A percentile compares a stretch with the other conserved stretches of the same genome.
Evolutionary conservation across 2,797 vertebrate species (phyloP).

Genomic region (Muscicapa striata): DNA sequence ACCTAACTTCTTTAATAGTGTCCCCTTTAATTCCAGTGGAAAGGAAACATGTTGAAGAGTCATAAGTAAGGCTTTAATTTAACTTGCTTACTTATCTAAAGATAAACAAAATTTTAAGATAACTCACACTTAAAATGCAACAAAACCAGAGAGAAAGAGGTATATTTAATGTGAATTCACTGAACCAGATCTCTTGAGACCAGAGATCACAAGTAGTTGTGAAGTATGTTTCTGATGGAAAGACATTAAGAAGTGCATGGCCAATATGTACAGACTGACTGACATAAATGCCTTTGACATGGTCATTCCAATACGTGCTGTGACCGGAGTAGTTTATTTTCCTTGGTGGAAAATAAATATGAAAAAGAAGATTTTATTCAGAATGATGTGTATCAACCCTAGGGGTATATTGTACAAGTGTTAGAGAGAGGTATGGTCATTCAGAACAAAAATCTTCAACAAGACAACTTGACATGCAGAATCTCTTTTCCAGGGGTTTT

Average conservation of each 20-base stretch:
- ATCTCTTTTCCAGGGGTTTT: not conserved
- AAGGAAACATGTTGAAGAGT: not conserved
- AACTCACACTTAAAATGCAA: not conserved
- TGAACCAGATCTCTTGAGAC: not conserved
- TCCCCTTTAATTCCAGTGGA: not conserved
- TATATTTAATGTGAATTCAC: not conserved
- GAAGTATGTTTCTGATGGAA: not conserved
- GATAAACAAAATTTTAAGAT: not conserved
- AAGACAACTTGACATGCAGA: not conserved
- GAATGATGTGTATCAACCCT: not conserved
- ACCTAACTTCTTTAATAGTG: not conserved
- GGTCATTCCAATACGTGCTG: not conserved
- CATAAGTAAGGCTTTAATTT: not conserved
- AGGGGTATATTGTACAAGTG: not conserved
- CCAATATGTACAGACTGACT: not conserved
- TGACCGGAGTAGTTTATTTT: not conserved
- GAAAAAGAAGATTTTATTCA: not conserved
- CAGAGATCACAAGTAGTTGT: not conserved
- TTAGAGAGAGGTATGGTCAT: not conserved
- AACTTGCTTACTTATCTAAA: not conserved
- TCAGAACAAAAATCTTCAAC: not conserved
- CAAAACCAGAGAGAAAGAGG: not conserved
- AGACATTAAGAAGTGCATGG: not conserved
- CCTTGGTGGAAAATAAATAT: not conserved
- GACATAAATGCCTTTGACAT: not conserved